phyloP scores from a whole-genome alignment of 1,140 invertebrate genomes.

The Chymomyza costata region DNA sequence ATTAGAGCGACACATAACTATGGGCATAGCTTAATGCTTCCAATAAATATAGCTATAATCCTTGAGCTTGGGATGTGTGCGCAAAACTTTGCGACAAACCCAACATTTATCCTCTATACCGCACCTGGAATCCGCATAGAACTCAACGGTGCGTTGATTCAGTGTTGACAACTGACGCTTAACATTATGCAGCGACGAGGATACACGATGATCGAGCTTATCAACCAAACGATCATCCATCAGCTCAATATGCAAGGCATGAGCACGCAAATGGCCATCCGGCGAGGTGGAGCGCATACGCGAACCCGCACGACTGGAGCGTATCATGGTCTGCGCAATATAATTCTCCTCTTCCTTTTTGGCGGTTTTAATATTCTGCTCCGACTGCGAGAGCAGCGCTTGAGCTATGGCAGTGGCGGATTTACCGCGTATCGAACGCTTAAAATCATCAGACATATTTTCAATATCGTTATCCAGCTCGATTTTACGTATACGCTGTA shows the following conservation, averaged over 20 bases:
- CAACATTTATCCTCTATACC: constrained; percentile 73
- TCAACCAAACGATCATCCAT: constrained; percentile 71
- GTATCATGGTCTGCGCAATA: constrained; percentile 52
- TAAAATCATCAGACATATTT: constrained; percentile 77
- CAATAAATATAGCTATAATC: constrained; percentile 68
- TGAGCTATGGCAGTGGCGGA: constrained; percentile 84
- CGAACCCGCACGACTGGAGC: constrained; percentile 60
- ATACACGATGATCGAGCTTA: constrained; percentile 70
- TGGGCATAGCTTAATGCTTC: constrained; percentile 40
- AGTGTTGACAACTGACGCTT: constrained; percentile 68
- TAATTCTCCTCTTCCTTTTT: constrained; percentile 65
- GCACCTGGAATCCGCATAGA: constrained; percentile 74
- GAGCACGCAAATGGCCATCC: constrained; percentile 45
- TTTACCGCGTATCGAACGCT: constrained; percentile 80
- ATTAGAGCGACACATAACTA: neutral
- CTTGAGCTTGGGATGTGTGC: constrained; percentile 68
- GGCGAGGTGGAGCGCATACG: constrained; percentile 48
- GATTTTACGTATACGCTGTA: constrained; percentile 70
- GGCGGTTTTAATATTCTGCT: constrained; percentile 77
- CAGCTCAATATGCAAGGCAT: constrained; percentile 62
- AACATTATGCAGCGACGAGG: constrained; percentile 69
- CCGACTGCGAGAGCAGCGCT: constrained; percentile 79
- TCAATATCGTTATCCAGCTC: constrained; percentile 67
- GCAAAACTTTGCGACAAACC: constrained; percentile 71
- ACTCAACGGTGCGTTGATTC: constrained; percentile 67